Percentiles rank a stretch among this genome's conserved stretches.
Evolutionary conservation across 2,797 vertebrate genomes (phyloP).

Genomic region (Catharus ustulatus): DNA sequence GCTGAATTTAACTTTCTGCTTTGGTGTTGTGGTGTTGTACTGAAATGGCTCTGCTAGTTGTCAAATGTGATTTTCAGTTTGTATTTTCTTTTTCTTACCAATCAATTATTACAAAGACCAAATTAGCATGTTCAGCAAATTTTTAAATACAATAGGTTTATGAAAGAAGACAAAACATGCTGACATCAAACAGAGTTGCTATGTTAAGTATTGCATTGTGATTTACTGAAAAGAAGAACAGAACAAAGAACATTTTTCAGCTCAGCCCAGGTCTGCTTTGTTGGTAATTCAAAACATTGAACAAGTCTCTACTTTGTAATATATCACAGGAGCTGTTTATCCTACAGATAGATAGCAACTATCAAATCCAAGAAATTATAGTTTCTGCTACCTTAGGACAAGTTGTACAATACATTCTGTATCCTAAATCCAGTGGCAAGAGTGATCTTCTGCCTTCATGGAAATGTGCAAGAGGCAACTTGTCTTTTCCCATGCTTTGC

Average conservation of each 20-base stretch:
- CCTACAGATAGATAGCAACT: not conserved
- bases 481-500: not conserved
- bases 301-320: conserved; percentile 6
- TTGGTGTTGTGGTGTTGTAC: not conserved
- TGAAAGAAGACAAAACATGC: not conserved
- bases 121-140: not conserved
- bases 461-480: not conserved
- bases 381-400: not conserved
- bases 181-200: not conserved
- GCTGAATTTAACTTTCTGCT: not conserved
- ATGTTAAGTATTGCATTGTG: not conserved
- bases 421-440: not conserved
- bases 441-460: not conserved
- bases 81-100: not conserved
- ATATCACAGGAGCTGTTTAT: not conserved
- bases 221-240: not conserved
- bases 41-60: not conserved
- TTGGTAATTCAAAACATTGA: not conserved
- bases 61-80: not conserved
- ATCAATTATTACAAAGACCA: not conserved
- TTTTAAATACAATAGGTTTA: not conserved
- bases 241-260: not conserved
- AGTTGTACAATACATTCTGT: not conserved
- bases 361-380: not conserved
- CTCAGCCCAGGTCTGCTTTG: not conserved